Base-by-base conservation (phyloP, 2,113 vertebrate species). In the Eurystomus gularis region DNA sequence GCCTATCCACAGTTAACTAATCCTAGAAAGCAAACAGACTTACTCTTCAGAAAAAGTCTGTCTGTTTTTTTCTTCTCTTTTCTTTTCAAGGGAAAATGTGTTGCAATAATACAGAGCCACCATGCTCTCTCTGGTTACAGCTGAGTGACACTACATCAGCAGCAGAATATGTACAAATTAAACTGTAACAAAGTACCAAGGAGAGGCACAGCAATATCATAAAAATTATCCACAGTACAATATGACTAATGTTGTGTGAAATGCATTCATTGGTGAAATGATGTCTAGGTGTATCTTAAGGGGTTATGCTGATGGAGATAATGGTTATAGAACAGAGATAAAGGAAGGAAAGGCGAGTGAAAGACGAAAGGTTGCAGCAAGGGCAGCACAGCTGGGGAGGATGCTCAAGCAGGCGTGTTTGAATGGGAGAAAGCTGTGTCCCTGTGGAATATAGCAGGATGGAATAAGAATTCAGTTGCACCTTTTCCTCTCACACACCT, bases 201-300 rank as follows among this genome's bases (percentile, higher is more conserved):
- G 91, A 95, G 86, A 96, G 91, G 91, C 86, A 76, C 62, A 23
- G 94, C 88, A 82, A 77, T 94, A 94, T 80, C 88, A 70, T 82
- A 89, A 91, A 96, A 97, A 96, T 95, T 96, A 94, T 94, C 96
- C 91, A 91, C 95, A 94, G 80, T 54, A 76, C 88, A 87, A 92
- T 96, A 96, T 95, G 91, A 96, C 94, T 97, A 96, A 97, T 95
- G 96, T 94, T 95, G 94, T 96, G 96, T 97, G 96, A 97, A 96
- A 96, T 95, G 96, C 96, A 91, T 95, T 96, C 94, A 92, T 69
- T 76, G 96, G 96, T 37, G 1, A 91, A 84, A 93, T 93, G 94
- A 94, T 94, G 95, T 86, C 93, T 92, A 96, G 91, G 96, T 97
- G 92, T 95, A 91, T 92, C 94, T 95, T 94, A 95, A 82, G 94